These are phyloP conservation scores for Lacerta agilis DNA, from an alignment of 2,797 vertebrate genomes.

Conservation along the genomic window DNA sequence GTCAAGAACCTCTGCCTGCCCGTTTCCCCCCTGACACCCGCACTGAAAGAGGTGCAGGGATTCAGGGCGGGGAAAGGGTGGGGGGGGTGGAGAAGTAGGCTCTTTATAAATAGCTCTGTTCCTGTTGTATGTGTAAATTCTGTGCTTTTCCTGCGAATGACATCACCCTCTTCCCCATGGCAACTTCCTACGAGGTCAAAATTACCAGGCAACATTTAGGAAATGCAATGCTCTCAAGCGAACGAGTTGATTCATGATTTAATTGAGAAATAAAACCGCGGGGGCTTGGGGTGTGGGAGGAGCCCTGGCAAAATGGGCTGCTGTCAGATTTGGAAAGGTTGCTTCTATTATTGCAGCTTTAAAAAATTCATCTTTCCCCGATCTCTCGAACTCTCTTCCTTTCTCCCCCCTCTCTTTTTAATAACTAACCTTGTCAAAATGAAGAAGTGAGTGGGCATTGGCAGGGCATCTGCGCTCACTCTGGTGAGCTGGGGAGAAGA, in stretches of 20 bases:
- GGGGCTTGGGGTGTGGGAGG: conserved; percentile 12
- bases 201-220: conserved; percentile 76
- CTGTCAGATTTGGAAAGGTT: conserved; percentile 35
- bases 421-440: conserved; percentile 28
- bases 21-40: conserved; percentile 61
- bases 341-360: not conserved
- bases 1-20: conserved; percentile 59
- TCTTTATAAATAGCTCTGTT: conserved; percentile 80
- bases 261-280: conserved; percentile 60
- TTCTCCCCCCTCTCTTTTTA: not conserved
- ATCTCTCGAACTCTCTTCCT: not conserved
- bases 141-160: conserved; percentile 80
- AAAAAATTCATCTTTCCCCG: conserved; percentile 5
- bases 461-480: conserved; percentile 58
- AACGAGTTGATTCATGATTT: conserved; percentile 70
- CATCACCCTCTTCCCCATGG: conserved; percentile 83
- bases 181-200: conserved; percentile 79
- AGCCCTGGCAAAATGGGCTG: conserved; percentile 14
- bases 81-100: conserved; percentile 46
- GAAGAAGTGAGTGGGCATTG: conserved; percentile 62
- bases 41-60: conserved; percentile 35
- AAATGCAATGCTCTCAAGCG: conserved; percentile 59
- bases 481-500: conserved; percentile 57
- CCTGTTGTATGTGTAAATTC: conserved; percentile 81
- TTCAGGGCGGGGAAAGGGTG: not conserved